Base-by-base conservation (phyloP, 1,140 invertebrate species). In the Conus betulinus region DNA sequence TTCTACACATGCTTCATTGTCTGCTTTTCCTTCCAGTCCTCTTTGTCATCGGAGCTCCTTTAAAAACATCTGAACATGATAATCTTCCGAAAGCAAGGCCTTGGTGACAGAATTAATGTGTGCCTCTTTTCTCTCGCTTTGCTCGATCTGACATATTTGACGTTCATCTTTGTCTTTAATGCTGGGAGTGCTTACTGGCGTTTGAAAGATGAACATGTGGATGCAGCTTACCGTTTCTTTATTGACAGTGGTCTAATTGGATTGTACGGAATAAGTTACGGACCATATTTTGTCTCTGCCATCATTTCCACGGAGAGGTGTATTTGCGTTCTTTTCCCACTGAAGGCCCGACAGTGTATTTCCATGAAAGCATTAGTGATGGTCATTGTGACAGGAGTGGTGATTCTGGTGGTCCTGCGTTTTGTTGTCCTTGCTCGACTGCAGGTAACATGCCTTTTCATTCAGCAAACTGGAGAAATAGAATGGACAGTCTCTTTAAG, bases 91-190 rank as follows among this genome's bases (percentile, higher is more conserved):
- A 85, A 51, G 57, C 84, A 85, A 39, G 84, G 84, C 17, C 63
- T 85, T 2, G 39, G 57, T 6, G 39, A 85, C n/a, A 60, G 84
- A 15, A 67, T 85, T 25, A 85, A 67, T 60, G 8, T 85, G 57
- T 85, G 84, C 20, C 84, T 85, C 10, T 85, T 85, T 55, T 60
- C 53, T 17, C 20, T 85, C 0, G 57, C 84, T 27, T 17, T 85
- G 4, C 17, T 85, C 1, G 84, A 85, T 51, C 63, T 84, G 52
- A 3, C 57, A 0, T 55, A 17, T 25, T 11, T 84, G 15, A 57
- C 17, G 4, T 84, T 84, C 53, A 1, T 84, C 17, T 84, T 84
- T n/a, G 15, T 84, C 4, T 23, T 84, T 6, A 1, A 7, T 23
- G 15, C 5, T 25, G 83, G 15, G 3, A 17, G 57, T 17, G 55